Evolutionary conservation across 2,888 invertebrate genomes (phyloP), one percentile per base, ranked within the genome.

Genomic region (Parasteatoda lunata): DNA sequence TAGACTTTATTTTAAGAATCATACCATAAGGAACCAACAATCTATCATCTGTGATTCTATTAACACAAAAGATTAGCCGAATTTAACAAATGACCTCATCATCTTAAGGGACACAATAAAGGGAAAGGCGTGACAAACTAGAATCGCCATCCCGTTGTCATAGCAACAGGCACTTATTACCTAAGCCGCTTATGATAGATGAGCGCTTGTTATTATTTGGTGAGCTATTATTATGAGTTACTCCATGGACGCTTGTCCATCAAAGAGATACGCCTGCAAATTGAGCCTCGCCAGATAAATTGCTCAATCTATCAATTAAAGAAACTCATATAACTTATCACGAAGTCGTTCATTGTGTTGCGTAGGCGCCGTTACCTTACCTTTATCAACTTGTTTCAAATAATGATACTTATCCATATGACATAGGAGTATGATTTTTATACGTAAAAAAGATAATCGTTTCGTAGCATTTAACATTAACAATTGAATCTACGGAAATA

Each of bases 141-240:
- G 47, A 75, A 73, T 52, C 59, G 59, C 59, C 70, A 52, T 54
- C 69, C 48, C 15, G 81, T 81, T 59, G 15, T 69, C 68, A 75
- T 75, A 48, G 68, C 69, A 81, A 81, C 66, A 48, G 13, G 48
- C 65, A 45, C 75, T 79, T 54, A 68, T 48, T 8, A 59, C 59
- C 54, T 66, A 73, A 81, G 59, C 73, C 68, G 64, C 13, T 5
- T 59, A 80, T 81, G 81, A 81, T 81, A 68, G 81, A 81, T 75
- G 81, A 68, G 47, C 45, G 5, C 69, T 81, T 75, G 68, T 68
- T 81, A 75, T 81, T 81, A 52, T 47, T n/a, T 65, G 80, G 72
- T 73, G 49, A 13, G 59, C 73, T 66, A 66, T 76, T 80, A 49
- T 72, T 80, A 72, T 80, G 52, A 49, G 71, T 7, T 30, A n/a